phyloP scores from a whole-genome alignment of 2,888 invertebrate genomes.

The Diaperis boleti region DNA sequence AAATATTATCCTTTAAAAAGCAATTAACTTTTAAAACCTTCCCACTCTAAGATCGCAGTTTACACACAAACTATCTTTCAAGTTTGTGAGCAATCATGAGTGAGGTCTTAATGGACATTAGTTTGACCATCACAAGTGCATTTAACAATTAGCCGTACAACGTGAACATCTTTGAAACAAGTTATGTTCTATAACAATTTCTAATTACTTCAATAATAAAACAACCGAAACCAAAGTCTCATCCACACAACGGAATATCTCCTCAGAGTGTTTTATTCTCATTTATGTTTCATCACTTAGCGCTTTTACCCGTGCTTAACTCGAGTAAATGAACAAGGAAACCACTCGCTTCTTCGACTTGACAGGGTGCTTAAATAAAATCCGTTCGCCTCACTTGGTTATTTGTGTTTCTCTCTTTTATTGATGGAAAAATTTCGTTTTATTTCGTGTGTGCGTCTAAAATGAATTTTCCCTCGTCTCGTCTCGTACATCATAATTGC shows the following conservation, averaged over 20 bases:
- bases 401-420: slow-evolving; percentile 28
- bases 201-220: neutral
- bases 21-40: too few relatives aligned
- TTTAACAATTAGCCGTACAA: too few relatives aligned
- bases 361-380: slow-evolving; percentile 32
- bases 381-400: slow-evolving; percentile 25
- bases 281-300: slow-evolving; percentile 33
- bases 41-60: too few relatives aligned
- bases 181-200: neutral
- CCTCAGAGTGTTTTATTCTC: slow-evolving; percentile 33
- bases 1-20: too few relatives aligned
- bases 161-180: neutral
- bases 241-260: slow-evolving; percentile 21
- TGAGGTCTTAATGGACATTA: too few relatives aligned
- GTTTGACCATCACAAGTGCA: too few relatives aligned
- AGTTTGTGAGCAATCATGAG: too few relatives aligned
- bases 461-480: slow-evolving; percentile 10
- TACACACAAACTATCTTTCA: too few relatives aligned
- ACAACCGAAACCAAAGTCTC: neutral
- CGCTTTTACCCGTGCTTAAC: slow-evolving; percentile 30
- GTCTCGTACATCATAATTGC: slow-evolving; percentile 35
- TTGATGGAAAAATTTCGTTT: slow-evolving; percentile 14
- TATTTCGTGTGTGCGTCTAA: slow-evolving; percentile 1
- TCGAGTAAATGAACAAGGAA: slow-evolving; percentile 29
- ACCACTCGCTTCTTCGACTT: slow-evolving; percentile 28